Conservation (phyloP, 2,113 vertebrate genomes). For the Gnathonemus echidnorhynchus region DNA sequence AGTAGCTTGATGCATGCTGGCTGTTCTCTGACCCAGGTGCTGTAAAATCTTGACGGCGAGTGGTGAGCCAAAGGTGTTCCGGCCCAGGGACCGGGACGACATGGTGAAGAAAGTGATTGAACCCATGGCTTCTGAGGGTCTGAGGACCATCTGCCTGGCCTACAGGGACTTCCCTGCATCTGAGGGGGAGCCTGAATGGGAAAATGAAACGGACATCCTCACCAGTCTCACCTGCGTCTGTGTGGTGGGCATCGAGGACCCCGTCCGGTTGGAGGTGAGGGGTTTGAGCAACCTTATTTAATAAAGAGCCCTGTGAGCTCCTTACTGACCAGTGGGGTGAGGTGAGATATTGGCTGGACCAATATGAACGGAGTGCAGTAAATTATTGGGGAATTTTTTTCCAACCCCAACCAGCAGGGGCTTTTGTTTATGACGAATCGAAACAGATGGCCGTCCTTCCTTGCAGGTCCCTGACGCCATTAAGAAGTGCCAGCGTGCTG, state of each 20-base stretch:
- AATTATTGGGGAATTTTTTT: not conserved
- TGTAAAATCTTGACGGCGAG: slow-evolving; percentile 85
- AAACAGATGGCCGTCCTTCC: not conserved
- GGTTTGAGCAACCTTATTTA: not conserved
- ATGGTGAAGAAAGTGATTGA: slow-evolving; percentile 94
- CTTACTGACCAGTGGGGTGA: not conserved
- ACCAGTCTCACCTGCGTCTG: slow-evolving; percentile 85
- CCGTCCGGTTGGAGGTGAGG: slow-evolving; percentile 87
- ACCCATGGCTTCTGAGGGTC: slow-evolving; percentile 95
- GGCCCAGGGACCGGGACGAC: slow-evolving; percentile 88
- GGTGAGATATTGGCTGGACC: not conserved
- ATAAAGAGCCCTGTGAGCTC: not conserved
- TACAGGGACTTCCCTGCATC: slow-evolving; percentile 86
- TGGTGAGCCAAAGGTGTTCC: slow-evolving; percentile 85
- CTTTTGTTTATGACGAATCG: not conserved
- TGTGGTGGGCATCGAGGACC: slow-evolving; percentile 97
- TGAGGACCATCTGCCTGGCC: slow-evolving; percentile 93
- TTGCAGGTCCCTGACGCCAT: slow-evolving; percentile 92
- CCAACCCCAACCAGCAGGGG: not conserved
- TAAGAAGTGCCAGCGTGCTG: slow-evolving; percentile 89
- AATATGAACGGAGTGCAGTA: not conserved
- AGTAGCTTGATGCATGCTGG: not conserved
- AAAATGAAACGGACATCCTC: slow-evolving; percentile 90
- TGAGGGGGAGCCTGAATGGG: slow-evolving; percentile 92
- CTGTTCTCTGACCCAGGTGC: slow-evolving; percentile 63